Evolutionary conservation across 1,140 invertebrate genomes (phyloP), one percentile per base, ranked within the genome.

Genomic region (Liolophura sinensis): DNA sequence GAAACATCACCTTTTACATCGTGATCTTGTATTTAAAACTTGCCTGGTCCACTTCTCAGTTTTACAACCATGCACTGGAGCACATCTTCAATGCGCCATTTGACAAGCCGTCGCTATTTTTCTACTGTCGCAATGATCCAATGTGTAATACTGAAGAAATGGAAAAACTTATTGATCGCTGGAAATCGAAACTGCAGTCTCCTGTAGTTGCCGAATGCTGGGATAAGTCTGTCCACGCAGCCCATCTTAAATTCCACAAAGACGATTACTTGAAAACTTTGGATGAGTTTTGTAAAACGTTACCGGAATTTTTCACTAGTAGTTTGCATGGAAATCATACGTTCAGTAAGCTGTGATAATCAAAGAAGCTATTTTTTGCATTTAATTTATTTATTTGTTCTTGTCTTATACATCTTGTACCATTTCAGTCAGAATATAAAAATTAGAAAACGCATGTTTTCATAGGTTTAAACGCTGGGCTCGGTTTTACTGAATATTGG

Each of bases 121-220:
- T 73, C 27, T 73, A 69, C 25, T 70, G 69, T 5, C 20, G 64
- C 16, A 61, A 72, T 48, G 74, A 75, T 47, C 74, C 74, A 0
- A 70, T 75, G 69, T 75, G 74, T 56, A 31, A 73, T 52, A 48
- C 56, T 1, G 16, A 16, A 0, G 46, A 56, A 22, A 63, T 75
- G 62, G 60, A 70, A 22, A 22, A 49, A 5, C 70, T 72, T 66
- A 40, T 71, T 18, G 22, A 7, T 12, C 50, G 57, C n/a, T 73
- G 57, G 49, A 50, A 49, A 14, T 48, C 61, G 18, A 40, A 54
- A 49, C 62, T 64, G 0, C 48, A 65, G 9, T 65, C 69, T 27
- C 61, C 71, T 18, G 56, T 70, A 7, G 52, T 20, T 1, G 47
- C 51, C 4, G 60, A 65, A 22, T 70, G 56, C 0, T 75, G 74